Base-by-base conservation (phyloP, 2,797 vertebrate species). In the Schizopygopsis pylzovi region DNA sequence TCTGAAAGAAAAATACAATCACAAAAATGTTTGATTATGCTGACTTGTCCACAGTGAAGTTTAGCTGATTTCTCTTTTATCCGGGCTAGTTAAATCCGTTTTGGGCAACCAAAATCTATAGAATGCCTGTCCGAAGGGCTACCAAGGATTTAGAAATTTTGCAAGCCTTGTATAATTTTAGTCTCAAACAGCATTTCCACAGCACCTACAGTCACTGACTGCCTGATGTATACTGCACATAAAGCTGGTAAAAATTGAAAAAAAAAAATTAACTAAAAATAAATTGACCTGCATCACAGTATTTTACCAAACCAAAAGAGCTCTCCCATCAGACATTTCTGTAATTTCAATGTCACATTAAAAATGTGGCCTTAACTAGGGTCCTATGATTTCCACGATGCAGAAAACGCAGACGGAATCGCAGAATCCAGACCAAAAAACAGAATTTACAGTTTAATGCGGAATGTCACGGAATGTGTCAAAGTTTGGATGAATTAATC, bases 321-420 rank as follows among this genome's bases (percentile, higher is more conserved):
- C 11, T 77, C 49, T 78, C 54, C n/a, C 39, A 22, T 63, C 54
- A 28, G 22, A 63, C 15, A 45, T 18, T 79, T 22, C 9, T 37
- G 28, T 22, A 47, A 54, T 22, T 54, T 45, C 8, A 79, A 25
- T 12, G 15, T 6, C 77, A 45, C 15, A 45, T 63, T 45, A 63
- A 79, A 70, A 70, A 70, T 73, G 9, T 33, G 28, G 28, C 82
- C 73, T 67, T 28, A 67, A 33, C 33, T 33, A 33, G 33, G 33
- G 33, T 0, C 33, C 33, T 33, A 33, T 33, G 33, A 33, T 33
- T 33, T 33, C 33, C 33, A 33, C 33, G 33, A 33, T 33, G 33
- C 2, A 33, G 33, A 33, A 33, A 33, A 33, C 2, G 33, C 33
- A 33, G 33, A 33, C 28, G 28, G 28, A 33, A 33, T 2, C 2